phyloP scores from a whole-genome alignment of 2,888 invertebrate genomes.

The Spodoptera exigua region DNA sequence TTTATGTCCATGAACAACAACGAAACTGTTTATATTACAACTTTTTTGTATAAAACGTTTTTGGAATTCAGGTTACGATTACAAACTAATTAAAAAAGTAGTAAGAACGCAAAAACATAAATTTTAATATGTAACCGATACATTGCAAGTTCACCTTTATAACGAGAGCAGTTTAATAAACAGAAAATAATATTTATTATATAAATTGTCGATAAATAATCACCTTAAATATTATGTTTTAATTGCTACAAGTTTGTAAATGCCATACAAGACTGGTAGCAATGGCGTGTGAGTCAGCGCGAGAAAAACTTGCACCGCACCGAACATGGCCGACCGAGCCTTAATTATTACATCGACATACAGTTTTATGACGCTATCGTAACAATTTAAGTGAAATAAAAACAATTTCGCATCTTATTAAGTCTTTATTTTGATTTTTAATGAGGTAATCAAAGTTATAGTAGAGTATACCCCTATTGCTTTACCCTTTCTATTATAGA shows the following conservation, averaged over 20 bases:
- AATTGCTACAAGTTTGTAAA: constrained; percentile 44
- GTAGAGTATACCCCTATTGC: no score
- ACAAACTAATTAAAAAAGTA: constrained; percentile 1
- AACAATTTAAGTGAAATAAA: constrained; percentile 21
- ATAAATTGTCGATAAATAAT: constrained; percentile 34
- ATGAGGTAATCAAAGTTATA: constrained; percentile 18
- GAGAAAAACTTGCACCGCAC: constrained; percentile 62
- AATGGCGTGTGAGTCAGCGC: constrained; percentile 64
- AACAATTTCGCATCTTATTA: constrained; percentile 26
- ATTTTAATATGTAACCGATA: constrained; percentile 24
- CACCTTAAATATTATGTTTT: constrained; percentile 39
- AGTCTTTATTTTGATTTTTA: constrained; percentile 16
- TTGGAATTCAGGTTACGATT: no score
- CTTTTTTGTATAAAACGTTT: no score
- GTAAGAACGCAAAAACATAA: constrained; percentile 1
- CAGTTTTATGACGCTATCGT: constrained; percentile 33
- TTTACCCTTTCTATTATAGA: no score
- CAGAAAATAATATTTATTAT: constrained; percentile 32
- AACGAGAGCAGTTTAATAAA: constrained; percentile 37
- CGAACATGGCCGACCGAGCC: constrained; percentile 43
- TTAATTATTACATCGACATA: constrained; percentile 7
- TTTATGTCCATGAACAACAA: neutral
- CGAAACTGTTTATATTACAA: no score
- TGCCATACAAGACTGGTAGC: constrained; percentile 53
- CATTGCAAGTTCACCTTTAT: constrained; percentile 28